Evolutionary conservation across 2,888 invertebrate genomes (phyloP).

Genomic region (Corythucha ciliata): DNA sequence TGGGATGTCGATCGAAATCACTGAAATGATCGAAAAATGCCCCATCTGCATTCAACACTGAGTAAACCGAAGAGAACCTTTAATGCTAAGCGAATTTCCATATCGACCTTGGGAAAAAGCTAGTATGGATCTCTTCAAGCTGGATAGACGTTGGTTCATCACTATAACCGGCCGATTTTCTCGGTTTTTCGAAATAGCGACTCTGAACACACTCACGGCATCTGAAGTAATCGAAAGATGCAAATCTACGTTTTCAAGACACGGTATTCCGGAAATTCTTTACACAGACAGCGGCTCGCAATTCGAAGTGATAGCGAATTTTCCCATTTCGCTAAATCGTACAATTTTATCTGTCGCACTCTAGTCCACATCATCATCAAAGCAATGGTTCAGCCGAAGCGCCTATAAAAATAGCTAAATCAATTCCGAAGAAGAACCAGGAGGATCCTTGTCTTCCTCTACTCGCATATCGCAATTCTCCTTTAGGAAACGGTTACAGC

Average conservation of each 20-base stretch:
- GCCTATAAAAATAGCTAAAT: no score
- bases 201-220: background rate
- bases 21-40: background rate
- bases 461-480: no score
- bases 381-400: no score
- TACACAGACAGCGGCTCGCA: conserved; percentile 12
- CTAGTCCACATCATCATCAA: no score
- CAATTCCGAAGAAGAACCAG: no score
- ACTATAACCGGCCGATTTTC: background rate
- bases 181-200: conserved; percentile 3
- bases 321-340: no score
- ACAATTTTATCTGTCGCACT: no score
- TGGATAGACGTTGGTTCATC: background rate
- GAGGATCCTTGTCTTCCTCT: no score
- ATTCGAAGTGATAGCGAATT: no score
- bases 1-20: background rate
- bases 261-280: conserved; percentile 2
- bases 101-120: conserved; percentile 1
- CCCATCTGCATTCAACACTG: conserved; percentile 3
- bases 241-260: conserved; percentile 7
- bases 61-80: conserved; percentile 2
- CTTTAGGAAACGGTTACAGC: no score
- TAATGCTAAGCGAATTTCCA: conserved; percentile 1
- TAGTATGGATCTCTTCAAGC: conserved; percentile 9
- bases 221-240: background rate